Conservation (phyloP, 2,797 vertebrate genomes). For the Orestias chungarensis region DNA sequence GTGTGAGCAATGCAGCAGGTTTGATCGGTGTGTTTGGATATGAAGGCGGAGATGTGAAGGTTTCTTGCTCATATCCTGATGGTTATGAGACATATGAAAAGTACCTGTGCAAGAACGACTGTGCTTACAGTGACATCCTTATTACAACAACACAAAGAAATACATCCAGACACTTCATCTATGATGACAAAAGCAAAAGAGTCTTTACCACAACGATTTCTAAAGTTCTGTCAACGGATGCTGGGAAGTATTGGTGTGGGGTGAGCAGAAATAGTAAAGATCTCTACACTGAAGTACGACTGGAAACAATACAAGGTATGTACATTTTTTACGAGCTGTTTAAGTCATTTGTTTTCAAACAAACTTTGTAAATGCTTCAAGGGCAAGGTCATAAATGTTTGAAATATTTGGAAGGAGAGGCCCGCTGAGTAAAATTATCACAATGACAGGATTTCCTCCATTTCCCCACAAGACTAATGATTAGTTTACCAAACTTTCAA, state of each 20-base stretch:
- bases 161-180: slow-evolving; percentile 31
- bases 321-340: background rate
- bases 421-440: background rate
- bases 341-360: background rate
- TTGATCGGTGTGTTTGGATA: slow-evolving; percentile 35
- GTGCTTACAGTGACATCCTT: slow-evolving; percentile 20
- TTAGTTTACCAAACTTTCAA: background rate
- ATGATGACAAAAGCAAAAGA: slow-evolving; percentile 15
- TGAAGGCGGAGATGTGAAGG: background rate
- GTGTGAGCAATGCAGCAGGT: background rate
- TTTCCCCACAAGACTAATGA: background rate
- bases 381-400: background rate
- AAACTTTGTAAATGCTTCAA: background rate
- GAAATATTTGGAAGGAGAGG: background rate
- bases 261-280: slow-evolving; percentile 11
- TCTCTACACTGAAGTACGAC: slow-evolving; percentile 38
- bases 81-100: slow-evolving; percentile 48
- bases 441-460: background rate
- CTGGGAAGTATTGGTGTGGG: slow-evolving; percentile 58
- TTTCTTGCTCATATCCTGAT: slow-evolving; percentile 6
- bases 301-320: slow-evolving; percentile 37
- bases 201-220: slow-evolving; percentile 38
- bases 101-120: slow-evolving; percentile 61
- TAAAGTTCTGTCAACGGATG: background rate
- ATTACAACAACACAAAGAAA: slow-evolving; percentile 15